Percentiles rank a stretch among this genome's conserved stretches.
Evolutionary conservation across 2,888 invertebrate genomes (phyloP).

Genomic region (Smittia aterrima): DNA sequence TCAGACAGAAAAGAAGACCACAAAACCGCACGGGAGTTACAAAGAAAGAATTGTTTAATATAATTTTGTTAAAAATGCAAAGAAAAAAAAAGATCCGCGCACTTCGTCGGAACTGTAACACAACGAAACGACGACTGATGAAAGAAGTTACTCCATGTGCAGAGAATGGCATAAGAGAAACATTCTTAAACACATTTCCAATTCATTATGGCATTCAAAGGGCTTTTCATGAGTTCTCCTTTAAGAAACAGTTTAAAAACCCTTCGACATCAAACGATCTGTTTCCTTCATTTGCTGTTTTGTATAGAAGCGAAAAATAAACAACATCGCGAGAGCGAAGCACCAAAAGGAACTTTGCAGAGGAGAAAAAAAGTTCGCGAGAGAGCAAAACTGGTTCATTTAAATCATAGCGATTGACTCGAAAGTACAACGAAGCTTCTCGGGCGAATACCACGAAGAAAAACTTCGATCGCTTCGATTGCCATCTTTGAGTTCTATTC

Average conservation of each 20-base stretch:
- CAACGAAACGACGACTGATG: conserved; percentile 21
- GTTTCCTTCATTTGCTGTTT: no score
- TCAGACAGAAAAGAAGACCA: not conserved
- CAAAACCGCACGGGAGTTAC: not conserved
- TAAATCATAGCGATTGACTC: not conserved
- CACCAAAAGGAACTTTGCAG: not conserved
- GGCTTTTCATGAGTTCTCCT: no score
- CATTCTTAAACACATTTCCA: not conserved
- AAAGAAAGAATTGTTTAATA: not conserved
- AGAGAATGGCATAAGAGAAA: conserved; percentile 9
- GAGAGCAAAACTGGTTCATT: not conserved
- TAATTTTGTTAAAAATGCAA: no score
- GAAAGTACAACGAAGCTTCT: not conserved
- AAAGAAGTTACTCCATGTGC: conserved; percentile 11
- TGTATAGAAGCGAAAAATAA: no score
- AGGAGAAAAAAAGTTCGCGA: not conserved
- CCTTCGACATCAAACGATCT: not conserved
- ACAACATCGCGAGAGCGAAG: not conserved
- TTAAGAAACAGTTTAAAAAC: not conserved
- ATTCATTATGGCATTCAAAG: not conserved
- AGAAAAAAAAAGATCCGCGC: not conserved
- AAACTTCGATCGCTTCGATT: not conserved
- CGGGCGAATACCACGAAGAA: no score
- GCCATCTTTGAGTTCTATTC: not conserved
- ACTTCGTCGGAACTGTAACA: not conserved